These are phyloP conservation scores for Hypolimnas misippus DNA, from an alignment of 2,888 invertebrate species.

Conservation along the genomic window DNA sequence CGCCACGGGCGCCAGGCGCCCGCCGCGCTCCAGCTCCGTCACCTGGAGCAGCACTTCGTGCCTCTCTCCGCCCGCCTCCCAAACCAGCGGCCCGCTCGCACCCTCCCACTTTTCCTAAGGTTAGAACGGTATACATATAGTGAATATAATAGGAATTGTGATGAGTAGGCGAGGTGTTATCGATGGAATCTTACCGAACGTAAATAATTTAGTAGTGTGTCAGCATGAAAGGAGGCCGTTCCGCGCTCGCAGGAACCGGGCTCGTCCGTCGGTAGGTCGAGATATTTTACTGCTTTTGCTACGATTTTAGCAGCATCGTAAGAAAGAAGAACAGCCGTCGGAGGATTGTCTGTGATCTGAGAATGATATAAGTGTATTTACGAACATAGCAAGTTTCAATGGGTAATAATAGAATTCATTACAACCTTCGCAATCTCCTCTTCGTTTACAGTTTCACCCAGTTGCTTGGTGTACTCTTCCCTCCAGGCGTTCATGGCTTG, in stretches of 20 bases:
- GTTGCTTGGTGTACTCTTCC: constrained; percentile 45
- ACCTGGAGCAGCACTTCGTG: constrained; percentile 56
- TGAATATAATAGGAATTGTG: too few species aligned
- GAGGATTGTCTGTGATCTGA: constrained; percentile 37
- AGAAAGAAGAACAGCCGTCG: constrained; percentile 54
- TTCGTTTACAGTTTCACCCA: constrained; percentile 44
- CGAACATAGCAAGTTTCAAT: background rate
- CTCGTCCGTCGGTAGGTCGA: constrained; percentile 48
- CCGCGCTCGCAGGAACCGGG: constrained; percentile 57
- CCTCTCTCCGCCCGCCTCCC: constrained; percentile 60
- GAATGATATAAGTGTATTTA: background rate
- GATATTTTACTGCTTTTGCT: constrained; percentile 48
- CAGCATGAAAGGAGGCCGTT: constrained; percentile 67
- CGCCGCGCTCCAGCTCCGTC: constrained; percentile 67
- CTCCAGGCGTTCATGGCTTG: constrained; percentile 43
- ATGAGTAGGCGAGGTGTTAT: too few species aligned
- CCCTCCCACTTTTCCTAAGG: constrained; percentile 27
- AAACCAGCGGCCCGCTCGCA: constrained; percentile 46
- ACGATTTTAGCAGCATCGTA: constrained; percentile 54
- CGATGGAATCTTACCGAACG: constrained; percentile 58
- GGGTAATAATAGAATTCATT: background rate
- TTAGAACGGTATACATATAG: background rate
- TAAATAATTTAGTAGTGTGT: constrained; percentile 72
- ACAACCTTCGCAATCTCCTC: constrained; percentile 15
- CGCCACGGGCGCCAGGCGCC: constrained; percentile 56